A percentile compares a stretch with the other conserved stretches of the same genome.
phyloP scores from a whole-genome alignment of 37 sponge, comb jelly and placozoan species.

The Mnemiopsis leidyi region DNA sequence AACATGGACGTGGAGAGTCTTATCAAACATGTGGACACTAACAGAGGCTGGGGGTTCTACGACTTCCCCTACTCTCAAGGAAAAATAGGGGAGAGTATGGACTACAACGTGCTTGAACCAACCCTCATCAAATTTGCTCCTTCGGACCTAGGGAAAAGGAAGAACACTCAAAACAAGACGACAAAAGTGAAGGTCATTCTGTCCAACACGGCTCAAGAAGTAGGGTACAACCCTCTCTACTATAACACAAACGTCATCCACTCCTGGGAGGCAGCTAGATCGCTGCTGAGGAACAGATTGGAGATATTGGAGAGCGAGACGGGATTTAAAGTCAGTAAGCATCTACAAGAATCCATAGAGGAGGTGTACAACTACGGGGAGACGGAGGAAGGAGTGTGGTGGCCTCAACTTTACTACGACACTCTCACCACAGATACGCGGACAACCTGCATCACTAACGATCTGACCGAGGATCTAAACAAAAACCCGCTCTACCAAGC shows the following conservation, averaged over 20 bases:
- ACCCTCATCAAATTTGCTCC: slow-evolving; percentile 10
- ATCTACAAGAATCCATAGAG: neutral
- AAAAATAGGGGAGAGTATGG: slow-evolving; percentile 8
- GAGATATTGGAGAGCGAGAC: slow-evolving; percentile 6
- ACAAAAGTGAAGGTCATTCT: neutral
- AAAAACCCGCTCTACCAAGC: neutral
- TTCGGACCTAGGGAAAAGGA: neutral
- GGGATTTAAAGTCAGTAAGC: neutral
- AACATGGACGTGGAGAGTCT: neutral
- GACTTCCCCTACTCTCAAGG: slow-evolving; percentile 31
- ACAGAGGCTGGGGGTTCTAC: slow-evolving; percentile 65
- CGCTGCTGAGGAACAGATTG: neutral
- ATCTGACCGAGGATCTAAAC: slow-evolving; percentile 23
- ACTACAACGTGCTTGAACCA: slow-evolving; percentile 51
- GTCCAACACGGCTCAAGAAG: slow-evolving; percentile 31
- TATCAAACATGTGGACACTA: slow-evolving; percentile 28
- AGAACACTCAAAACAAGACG: neutral
- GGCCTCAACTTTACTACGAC: slow-evolving; percentile 60
- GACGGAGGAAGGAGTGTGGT: neutral
- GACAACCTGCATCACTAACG: slow-evolving; percentile 43
- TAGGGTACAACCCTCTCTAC: slow-evolving; percentile 49
- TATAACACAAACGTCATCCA: neutral
- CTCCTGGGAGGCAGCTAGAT: neutral
- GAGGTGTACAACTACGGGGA: neutral
- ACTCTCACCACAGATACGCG: slow-evolving; percentile 32